A percentile compares a stretch with the other conserved stretches of the same genome.
phyloP scores from a whole-genome alignment of 1,140 invertebrate genomes.

The Lucilia sericata region DNA sequence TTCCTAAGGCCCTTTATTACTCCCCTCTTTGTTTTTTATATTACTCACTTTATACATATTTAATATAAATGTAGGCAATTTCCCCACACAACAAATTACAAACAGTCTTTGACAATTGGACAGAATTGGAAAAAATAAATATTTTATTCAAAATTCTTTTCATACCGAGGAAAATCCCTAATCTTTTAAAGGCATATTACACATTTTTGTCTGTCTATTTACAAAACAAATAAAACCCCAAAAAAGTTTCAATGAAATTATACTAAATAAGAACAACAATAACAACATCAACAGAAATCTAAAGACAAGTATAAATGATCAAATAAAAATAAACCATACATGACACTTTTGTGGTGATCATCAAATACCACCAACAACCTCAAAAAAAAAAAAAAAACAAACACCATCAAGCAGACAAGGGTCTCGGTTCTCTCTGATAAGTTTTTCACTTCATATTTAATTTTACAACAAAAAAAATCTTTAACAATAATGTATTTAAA shows the following conservation, averaged over 20 bases:
- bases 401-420: neutral
- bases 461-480: neutral
- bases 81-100: neutral
- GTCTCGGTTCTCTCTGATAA: neutral
- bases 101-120: neutral
- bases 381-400: neutral
- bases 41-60: no score
- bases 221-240: constrained; percentile 6
- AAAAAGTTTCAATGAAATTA: neutral
- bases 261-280: neutral
- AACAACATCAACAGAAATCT: neutral
- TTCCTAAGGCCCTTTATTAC: no score
- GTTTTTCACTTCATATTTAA: neutral
- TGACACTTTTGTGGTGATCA: constrained; percentile 28
- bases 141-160: neutral
- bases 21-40: no score
- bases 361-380: constrained; percentile 6
- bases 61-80: no score
- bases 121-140: neutral
- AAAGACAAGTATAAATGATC: neutral
- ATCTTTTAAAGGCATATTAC: neutral
- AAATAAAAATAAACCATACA: constrained; percentile 27
- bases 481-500: neutral
- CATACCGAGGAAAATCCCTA: neutral
- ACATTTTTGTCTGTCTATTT: neutral